A percentile compares a stretch with the other conserved stretches of the same genome.
phyloP scores from a whole-genome alignment of 2,113 vertebrate species.

The Xiphias gladius region DNA sequence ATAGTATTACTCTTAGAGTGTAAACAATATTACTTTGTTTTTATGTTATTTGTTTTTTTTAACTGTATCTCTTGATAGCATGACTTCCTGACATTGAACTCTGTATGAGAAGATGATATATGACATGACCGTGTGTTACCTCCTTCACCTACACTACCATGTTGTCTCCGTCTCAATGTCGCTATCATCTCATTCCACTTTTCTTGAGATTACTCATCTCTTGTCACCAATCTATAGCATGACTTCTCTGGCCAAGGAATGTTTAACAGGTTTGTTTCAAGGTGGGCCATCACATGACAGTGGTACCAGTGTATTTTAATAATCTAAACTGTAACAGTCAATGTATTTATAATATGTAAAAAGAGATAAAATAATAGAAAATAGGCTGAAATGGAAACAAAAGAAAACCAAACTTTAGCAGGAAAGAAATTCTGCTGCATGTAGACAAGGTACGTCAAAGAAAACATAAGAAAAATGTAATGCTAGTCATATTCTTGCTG shows the following conservation, averaged over 20 bases:
- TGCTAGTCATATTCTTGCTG: neutral
- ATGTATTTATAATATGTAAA: neutral
- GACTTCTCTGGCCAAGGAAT: neutral
- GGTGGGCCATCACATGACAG: neutral
- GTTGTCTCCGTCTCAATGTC: neutral
- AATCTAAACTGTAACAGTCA: neutral
- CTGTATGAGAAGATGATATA: conserved; percentile 33
- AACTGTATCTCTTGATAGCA: conserved; percentile 53
- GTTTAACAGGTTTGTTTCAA: neutral
- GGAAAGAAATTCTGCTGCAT: neutral
- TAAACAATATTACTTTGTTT: conserved; percentile 49
- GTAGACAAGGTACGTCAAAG: neutral
- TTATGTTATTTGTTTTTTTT: conserved; percentile 27
- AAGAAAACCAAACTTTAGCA: neutral
- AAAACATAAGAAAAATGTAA: neutral
- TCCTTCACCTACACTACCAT: conserved; percentile 26
- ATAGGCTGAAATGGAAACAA: neutral
- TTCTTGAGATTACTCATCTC: conserved; percentile 16
- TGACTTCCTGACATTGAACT: conserved; percentile 53
- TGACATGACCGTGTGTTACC: conserved; percentile 19
- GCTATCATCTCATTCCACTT: conserved; percentile 9
- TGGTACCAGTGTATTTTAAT: neutral
- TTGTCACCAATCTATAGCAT: conserved; percentile 1
- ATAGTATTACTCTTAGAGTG: conserved; percentile 73
- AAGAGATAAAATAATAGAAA: neutral